A percentile compares a stretch with the other conserved stretches of the same genome.
Conservation (phyloP, 2,888 invertebrate genomes). For the Candidula unifasciata region DNA sequence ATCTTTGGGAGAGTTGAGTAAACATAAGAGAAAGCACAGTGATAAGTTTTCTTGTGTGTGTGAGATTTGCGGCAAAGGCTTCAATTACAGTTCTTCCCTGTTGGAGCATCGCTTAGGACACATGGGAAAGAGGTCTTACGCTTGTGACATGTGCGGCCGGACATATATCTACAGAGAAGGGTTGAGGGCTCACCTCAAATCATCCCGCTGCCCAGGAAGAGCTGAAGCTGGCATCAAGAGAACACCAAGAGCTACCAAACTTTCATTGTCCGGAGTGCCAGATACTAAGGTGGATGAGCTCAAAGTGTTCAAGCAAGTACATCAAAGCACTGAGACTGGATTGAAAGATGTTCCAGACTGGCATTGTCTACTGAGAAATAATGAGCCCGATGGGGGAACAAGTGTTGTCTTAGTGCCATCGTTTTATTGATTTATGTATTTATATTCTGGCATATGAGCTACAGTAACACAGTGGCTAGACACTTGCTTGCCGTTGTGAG, state of each 20-base stretch:
- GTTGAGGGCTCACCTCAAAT: slow-evolving; percentile 42
- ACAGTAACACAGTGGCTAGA: no score
- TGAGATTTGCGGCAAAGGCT: slow-evolving; percentile 38
- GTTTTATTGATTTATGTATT: slow-evolving; percentile 39
- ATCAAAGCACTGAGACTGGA: neutral
- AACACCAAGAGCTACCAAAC: slow-evolving; percentile 13
- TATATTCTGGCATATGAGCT: no score
- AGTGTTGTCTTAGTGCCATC: slow-evolving; percentile 38
- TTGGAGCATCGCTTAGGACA: slow-evolving; percentile 37
- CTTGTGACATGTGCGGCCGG: no score
- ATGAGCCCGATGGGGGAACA: slow-evolving; percentile 27
- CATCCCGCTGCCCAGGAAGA: slow-evolving; percentile 45
- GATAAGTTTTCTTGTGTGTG: slow-evolving; percentile 43
- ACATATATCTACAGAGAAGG: slow-evolving; percentile 45
- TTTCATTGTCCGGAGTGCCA: slow-evolving; percentile 11
- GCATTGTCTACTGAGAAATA: slow-evolving; percentile 33
- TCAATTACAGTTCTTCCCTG: slow-evolving; percentile 28
- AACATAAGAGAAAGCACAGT: slow-evolving; percentile 47
- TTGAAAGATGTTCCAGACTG: slow-evolving; percentile 10
- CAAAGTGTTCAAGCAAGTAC: neutral
- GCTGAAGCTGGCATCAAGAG: no score
- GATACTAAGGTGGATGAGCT: neutral
- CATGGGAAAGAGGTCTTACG: slow-evolving; percentile 39
- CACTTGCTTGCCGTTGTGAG: no score
- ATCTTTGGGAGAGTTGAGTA: slow-evolving; percentile 43